Base-by-base conservation (phyloP, 2,888 invertebrate genomes). In the Tribolium freemani region DNA sequence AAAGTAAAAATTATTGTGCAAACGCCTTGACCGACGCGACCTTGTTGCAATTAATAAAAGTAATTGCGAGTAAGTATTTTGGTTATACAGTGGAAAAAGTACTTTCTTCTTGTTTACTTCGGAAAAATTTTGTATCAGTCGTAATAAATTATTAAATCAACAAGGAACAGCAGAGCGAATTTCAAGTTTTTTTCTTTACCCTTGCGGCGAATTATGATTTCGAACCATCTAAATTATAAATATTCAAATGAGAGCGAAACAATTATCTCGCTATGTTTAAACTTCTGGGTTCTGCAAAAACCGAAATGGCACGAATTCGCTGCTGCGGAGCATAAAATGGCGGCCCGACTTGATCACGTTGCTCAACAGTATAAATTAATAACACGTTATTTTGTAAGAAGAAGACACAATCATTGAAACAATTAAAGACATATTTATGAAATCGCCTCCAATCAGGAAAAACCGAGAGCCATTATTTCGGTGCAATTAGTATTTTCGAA, bases 401-500 rank as follows among this genome's bases (percentile, higher is more conserved):
- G 54, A 53, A 38, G 61, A 61, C 51, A 58, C 68, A 50, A 68
- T 46, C n/a, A 54, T 63, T 48, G 46, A 48, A 30, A 31, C 50
- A 60, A 71, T 71, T 71, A 67, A 38, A 66, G 58, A 30, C 21
- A 60, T 56, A 57, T 71, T 71, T 67, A 38, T 67, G 54, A 71
- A 67, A 67, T 60, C 61, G 50, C 50, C 57, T 66, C 31, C 44
- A 45, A 48, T 66, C 53, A 44, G 71, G 71, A 44, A 71, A 71
- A 71, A 60, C 71, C 71, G 26, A 26, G 26, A 26, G 26, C 51
- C 16, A 57, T 56, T 54, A 57, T 57, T 67, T 56, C 26, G 26
- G 45, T 57, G 26, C 13, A 57, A 67, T 67, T 56, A 67, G 67
- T 67, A 31, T 9, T 31, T 50, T 48, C 13, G 31, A 63, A 50